A percentile compares a stretch with the other conserved stretches of the same genome.
These are phyloP conservation scores for Corvus hawaiiensis DNA, from an alignment of 2,113 vertebrate genomes.

Conservation along the genomic window DNA sequence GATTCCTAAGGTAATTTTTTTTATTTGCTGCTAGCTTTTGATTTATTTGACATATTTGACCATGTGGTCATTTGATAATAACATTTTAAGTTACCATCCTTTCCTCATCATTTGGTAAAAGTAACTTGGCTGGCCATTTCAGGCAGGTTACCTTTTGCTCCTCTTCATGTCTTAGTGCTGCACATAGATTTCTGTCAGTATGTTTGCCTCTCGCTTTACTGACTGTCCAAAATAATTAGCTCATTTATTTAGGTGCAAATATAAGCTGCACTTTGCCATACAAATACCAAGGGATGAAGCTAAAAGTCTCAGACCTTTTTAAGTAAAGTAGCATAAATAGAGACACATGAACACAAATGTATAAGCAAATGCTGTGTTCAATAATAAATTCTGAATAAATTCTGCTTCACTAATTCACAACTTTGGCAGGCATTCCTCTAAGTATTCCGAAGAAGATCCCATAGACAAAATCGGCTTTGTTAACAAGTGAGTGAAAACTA, in stretches of 20 bases:
- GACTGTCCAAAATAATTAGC: constrained; percentile 66
- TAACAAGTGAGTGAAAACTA: background rate
- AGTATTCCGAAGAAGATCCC: background rate
- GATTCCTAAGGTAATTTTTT: background rate
- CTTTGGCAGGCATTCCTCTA: background rate
- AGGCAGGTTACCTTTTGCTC: constrained; percentile 11
- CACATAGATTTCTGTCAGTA: constrained; percentile 49
- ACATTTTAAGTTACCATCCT: background rate
- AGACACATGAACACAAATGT: background rate
- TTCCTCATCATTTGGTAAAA: background rate
- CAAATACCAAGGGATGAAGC: constrained; percentile 31
- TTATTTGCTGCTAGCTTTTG: background rate
- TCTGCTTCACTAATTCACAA: background rate
- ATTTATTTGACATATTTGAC: background rate
- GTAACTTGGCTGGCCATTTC: background rate
- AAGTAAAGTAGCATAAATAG: background rate
- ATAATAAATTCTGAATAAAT: background rate
- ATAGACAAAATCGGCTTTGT: background rate
- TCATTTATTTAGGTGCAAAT: constrained; percentile 54
- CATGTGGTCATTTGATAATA: background rate
- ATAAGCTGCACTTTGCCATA: constrained; percentile 18
- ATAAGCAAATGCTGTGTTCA: background rate
- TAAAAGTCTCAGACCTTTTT: background rate
- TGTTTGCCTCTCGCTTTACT: constrained; percentile 42
- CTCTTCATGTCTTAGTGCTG: background rate